These are phyloP conservation scores for Kryptolebias ocellatus DNA, from an alignment of 2,797 vertebrate species.

Conservation along the genomic window DNA sequence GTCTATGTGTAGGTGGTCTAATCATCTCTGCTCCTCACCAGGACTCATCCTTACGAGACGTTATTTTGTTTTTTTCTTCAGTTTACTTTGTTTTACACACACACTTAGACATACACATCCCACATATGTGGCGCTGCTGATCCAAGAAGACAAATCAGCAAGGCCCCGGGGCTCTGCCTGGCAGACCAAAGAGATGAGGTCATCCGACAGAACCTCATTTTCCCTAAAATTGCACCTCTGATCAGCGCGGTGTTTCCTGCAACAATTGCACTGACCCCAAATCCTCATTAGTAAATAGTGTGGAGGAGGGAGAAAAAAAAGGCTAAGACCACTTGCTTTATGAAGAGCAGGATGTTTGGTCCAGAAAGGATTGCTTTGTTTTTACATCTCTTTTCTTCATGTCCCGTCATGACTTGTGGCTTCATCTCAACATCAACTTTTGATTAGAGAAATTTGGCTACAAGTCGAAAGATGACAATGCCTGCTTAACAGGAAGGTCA, in stretches of 20 bases:
- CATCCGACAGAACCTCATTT: slow-evolving; percentile 81
- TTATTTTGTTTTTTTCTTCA: slow-evolving; percentile 45
- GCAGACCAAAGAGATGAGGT: slow-evolving; percentile 79
- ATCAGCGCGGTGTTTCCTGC: slow-evolving; percentile 83
- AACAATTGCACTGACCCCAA: slow-evolving; percentile 83
- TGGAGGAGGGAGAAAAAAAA: slow-evolving; percentile 50
- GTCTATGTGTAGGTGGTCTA: slow-evolving; percentile 73
- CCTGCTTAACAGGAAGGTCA: slow-evolving; percentile 33
- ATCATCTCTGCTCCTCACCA: slow-evolving; percentile 66
- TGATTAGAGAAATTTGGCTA: slow-evolving; percentile 72
- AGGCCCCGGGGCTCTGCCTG: slow-evolving; percentile 72
- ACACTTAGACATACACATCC: slow-evolving; percentile 29
- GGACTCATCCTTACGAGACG: slow-evolving; percentile 63
- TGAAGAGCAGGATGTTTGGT: slow-evolving; percentile 62
- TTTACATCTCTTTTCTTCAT: slow-evolving; percentile 40
- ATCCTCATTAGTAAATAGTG: slow-evolving; percentile 82
- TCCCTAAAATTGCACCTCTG: slow-evolving; percentile 84
- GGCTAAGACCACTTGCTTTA: slow-evolving; percentile 72
- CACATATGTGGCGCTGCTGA: slow-evolving; percentile 76
- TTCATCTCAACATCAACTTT: slow-evolving; percentile 70
- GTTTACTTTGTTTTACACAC: slow-evolving; percentile 43
- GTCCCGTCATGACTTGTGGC: slow-evolving; percentile 65
- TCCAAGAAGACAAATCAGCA: slow-evolving; percentile 79
- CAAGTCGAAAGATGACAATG: slow-evolving; percentile 28
- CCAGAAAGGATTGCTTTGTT: slow-evolving; percentile 34